Base-by-base conservation (phyloP, 1,140 invertebrate species). In the Plectrocnemia conspersa region DNA sequence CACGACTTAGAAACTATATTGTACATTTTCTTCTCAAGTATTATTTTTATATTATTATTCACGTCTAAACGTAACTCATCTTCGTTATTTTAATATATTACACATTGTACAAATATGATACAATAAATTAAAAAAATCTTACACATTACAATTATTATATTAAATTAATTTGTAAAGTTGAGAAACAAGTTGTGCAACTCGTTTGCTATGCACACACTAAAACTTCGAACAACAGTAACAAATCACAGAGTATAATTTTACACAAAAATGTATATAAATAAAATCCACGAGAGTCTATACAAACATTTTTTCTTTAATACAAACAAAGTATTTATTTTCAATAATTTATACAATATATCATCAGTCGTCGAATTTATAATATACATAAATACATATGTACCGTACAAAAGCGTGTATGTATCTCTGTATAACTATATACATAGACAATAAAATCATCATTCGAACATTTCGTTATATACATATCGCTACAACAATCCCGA, bases 231-330 rank as follows among this genome's bases (percentile, higher is more conserved):
- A 42, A 58, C 25, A 41, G 32, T 58, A 48, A 45, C 56, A 44
- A 55, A 59, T 59, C 58, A 59, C 58, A 59, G 58, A 24, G 29
- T 55, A 35, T 44, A 58, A 19, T 16, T 53, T 49, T 42, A 44
- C 36, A 59, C 33, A 33, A 35, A 53, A 49, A 33, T 23, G 32
- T 38, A 54, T 38, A 52, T 52, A 52, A 52, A 50, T 50, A 50
- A 50, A 48, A 33, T 50, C 23, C 33, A 22, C 40, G 27, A 29
- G 7, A 29, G 27, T 29, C 27, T 29, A 9, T 38, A 15, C 35
- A 13, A 38, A 16, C 35, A 10, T 13, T 38, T 38, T 10, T 38
- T 38, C 35, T 38, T 16, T 7, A 38, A 29, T 29, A 7, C 7
- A 29, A 29, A 7, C n/a, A n/a, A n/a, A n/a, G n/a, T n/a, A n/a